Evolutionary conservation across 2,888 invertebrate species (phyloP), one percentile per base, ranked within the genome.

Genomic region (Linnaemya vulpina): DNA sequence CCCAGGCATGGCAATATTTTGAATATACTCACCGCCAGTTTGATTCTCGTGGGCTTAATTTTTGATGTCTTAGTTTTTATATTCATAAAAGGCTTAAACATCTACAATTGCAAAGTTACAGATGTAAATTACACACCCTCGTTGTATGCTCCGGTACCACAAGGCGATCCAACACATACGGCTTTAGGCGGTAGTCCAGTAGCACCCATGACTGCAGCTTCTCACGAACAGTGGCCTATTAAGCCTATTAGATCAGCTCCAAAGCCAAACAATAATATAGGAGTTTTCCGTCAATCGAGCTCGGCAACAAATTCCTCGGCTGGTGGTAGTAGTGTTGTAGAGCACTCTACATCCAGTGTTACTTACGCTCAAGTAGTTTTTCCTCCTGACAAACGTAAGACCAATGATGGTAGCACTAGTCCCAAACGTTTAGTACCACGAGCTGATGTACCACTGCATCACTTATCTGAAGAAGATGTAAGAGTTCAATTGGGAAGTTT

Each of bases 11-110:
- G 93, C 46, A 90, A 93, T 80, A 93, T 93, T 49, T 70, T 94
- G 35, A 93, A 93, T 77, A 93, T 93, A n/a, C 70, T 93, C 8
- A 93, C 94, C 0, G 91, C 93, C 13, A 87, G 90, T 5, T 89
- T 94, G 0, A 91, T 94, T 1, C 71, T 91, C 2, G 79, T 93
- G 1, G 93, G 93, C 15, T 89, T 93, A 0, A 51, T 93, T 3
- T 92, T 94, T 22, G 93, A 94, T 85, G 87, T 93, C 0, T 73
- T 93, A 0, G 93, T 94, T 1, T 93, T 92, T 86, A 89, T 93
- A 62, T 93, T 92, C 70, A 91, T 92, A 17, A 91, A 92, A 78
- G 90, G 89, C 0, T 84, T 91, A 4, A 91, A 92, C 67, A 88
- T 91, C 4, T 91, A 91, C 87, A 91, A 91, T 55, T 91, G 92